Percentiles rank a stretch among this genome's conserved stretches.
phyloP scores from a whole-genome alignment of 2,888 invertebrate genomes.

The Calameuta filiformis region DNA sequence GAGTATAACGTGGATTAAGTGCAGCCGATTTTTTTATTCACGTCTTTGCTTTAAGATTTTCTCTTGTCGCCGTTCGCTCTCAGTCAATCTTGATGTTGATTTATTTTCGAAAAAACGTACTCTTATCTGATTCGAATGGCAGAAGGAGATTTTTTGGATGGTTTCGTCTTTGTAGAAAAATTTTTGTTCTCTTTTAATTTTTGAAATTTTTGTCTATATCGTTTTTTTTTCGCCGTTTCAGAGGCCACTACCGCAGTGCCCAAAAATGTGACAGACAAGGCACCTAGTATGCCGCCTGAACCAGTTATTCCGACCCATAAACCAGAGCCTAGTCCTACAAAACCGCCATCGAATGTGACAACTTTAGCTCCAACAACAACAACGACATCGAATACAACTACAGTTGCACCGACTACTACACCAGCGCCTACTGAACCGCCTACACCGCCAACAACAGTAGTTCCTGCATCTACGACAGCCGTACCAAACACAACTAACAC shows the following conservation, averaged over 20 bases:
- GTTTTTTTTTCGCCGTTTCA: neutral
- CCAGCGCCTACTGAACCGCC: constrained; percentile 16
- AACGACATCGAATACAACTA: neutral
- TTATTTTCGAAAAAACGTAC: no score
- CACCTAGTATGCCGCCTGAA: fast-evolving
- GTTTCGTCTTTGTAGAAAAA: neutral
- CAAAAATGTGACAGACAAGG: neutral
- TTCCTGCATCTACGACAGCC: constrained; percentile 28
- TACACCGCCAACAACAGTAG: constrained; percentile 32
- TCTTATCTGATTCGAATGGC: no score
- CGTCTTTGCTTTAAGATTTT: neutral
- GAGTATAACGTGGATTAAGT: neutral
- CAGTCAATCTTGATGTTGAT: no score
- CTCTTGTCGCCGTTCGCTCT: neutral
- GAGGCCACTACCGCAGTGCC: neutral
- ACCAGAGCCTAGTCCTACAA: no score
- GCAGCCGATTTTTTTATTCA: neutral
- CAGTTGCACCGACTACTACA: neutral
- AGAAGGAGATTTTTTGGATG: neutral
- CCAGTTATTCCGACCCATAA: fast-evolving
- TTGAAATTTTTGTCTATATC: neutral
- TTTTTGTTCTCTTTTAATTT: no score
- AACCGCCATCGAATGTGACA: neutral
- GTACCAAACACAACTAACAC: constrained; percentile 19
- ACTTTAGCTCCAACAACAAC: neutral